Evolutionary conservation across 2,797 vertebrate species (phyloP).

Genomic region (Semotilus atromaculatus): DNA sequence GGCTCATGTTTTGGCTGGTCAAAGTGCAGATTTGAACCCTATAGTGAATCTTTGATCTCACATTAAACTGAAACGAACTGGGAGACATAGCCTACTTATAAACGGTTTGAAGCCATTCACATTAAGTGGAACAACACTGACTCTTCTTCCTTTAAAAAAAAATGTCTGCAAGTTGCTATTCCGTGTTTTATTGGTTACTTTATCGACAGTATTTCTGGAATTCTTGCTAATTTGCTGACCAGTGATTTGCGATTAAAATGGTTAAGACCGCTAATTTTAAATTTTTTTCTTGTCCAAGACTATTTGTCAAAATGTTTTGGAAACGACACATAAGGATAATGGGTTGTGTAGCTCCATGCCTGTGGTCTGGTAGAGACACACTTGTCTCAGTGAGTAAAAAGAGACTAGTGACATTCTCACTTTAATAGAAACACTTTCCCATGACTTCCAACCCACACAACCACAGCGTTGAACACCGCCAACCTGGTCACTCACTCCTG

Average conservation of each 20-base stretch:
- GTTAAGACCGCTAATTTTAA: neutral
- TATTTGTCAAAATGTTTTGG: neutral
- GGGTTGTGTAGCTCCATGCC: neutral
- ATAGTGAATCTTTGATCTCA: neutral
- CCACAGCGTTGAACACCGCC: constrained; percentile 69
- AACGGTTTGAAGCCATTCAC: neutral
- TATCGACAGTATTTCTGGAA: neutral
- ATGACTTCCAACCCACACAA: constrained; percentile 66
- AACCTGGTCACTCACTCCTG: constrained; percentile 54
- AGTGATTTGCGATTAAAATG: neutral
- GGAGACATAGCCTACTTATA: neutral
- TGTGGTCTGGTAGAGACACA: constrained; percentile 18
- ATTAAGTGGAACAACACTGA: neutral
- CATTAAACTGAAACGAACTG: neutral
- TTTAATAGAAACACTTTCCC: constrained; percentile 65
- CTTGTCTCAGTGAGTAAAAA: constrained; percentile 14
- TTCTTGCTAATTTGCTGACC: neutral
- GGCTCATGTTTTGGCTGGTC: neutral
- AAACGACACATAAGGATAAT: neutral
- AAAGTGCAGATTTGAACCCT: neutral
- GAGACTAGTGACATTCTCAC: constrained; percentile 64
- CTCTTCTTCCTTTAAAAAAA: neutral
- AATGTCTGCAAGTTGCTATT: neutral
- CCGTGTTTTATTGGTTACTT: neutral
- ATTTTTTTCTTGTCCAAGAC: neutral